Evolutionary conservation across 2,888 invertebrate genomes (phyloP), one percentile per base, ranked within the genome.

Genomic region (Xylophagus ater): DNA sequence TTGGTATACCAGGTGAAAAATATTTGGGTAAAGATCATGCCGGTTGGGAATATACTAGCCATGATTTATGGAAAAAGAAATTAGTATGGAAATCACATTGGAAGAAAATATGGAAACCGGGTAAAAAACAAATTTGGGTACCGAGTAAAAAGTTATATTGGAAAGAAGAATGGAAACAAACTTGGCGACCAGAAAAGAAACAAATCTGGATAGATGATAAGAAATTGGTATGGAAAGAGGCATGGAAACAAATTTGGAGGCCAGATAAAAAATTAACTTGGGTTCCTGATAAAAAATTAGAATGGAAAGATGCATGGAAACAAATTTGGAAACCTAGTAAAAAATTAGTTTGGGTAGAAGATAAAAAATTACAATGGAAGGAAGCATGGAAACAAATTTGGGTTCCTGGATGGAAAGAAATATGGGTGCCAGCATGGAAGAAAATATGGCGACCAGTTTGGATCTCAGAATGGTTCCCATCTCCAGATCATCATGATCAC

Each of bases 401-500:
- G 76, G 74, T 74, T 52, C 75, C 73, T 49, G 73, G 73, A 42
- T 76, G 72, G 72, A 74, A 76, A 52, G 75, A 76, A 53, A 79
- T 79, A 47, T 65, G 62, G 60, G 49, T 81, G 1, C 79, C 78
- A 0, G 77, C 73, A 12, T 81, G 78, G 77, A 78, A 81, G 53
- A 81, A 81, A 55, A 79, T 81, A 39, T 81, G 74, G 75, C 78
- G 76, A 53, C 81, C 82, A 1, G 81, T 82, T 1, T 78, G 80
- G 72, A 75, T 81, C 50, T 78, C 78, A 33, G 79, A 81, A 47
- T 81, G 81, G 81, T 80, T 81, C 63, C 78, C 75, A 2, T 65
- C 71, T 23, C 72, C 72, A 32, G 72, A 73, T 45, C 77, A 80
- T 48, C 77, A n/a, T n/a, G n/a, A n/a, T n/a, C n/a, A n/a, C n/a